Base-by-base conservation (phyloP, 2,888 invertebrate species). In the Philopedon plagiatum region DNA sequence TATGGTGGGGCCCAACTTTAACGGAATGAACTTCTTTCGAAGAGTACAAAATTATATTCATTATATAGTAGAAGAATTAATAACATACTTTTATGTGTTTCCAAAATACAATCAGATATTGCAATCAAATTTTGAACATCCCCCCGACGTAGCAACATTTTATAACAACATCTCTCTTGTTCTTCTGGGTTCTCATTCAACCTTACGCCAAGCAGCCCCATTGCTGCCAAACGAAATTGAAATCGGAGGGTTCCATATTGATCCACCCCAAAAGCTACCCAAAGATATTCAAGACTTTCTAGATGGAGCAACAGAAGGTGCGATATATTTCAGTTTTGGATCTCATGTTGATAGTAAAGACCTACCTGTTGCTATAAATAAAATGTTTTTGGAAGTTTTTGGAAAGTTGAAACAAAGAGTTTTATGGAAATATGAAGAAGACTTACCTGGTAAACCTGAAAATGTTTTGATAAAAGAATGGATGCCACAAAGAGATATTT, bases 351-450 rank as follows among this genome's bases (percentile, higher is more conserved):
- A 87, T 61, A 87, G 87, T 69, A 83, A 86, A 7, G 86, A 90
- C 74, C 80, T 92, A 65, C 86, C 89, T 0, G 77, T 80, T 0
- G 86, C 88, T 0, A 88, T 87, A 72, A 83, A 86, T 21, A 80
- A 86, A 15, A 87, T 85, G 0, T 87, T 93, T 32, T 82, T 89
- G 9, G 88, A 88, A 61, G 88, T 87, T 2, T 89, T 93, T 57
- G 84, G 87, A 0, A 86, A 86, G 70, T 77, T 92, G 0, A 90
- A 91, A 72, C 89, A 91, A 74, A 89, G 87, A 1, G 88, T 92
- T 0, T 78, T 93, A 11, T 92, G 91, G 91, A 92, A 92, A 84
- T 92, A 90, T 90, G 91, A 92, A 75, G 88, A 88, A 0, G 64
- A 79, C 18, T 69, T 85, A 39, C 81, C 82, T 11, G 80, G 80